Conservation (phyloP, 1,140 invertebrate species). For the Cotesia vestalis region DNA sequence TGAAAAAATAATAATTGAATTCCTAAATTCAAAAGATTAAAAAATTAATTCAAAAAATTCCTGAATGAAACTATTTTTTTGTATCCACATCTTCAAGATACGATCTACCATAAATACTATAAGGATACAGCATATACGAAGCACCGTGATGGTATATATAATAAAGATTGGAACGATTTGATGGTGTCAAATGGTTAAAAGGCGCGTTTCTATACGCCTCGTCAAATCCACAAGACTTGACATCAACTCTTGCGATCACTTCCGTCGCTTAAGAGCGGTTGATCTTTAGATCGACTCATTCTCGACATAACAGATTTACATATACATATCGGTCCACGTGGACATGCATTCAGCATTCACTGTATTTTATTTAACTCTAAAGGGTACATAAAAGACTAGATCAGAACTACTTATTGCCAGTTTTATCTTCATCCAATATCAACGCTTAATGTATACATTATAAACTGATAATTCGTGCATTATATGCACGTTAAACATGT, state of each 20-base stretch:
- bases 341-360: too few species aligned
- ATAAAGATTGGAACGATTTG: constrained; percentile 16
- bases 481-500: too few species aligned
- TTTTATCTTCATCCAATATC: too few species aligned
- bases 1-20: constrained; percentile 11
- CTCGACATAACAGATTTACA: too few species aligned
- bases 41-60: constrained; percentile 27
- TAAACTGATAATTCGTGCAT: too few species aligned
- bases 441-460: too few species aligned
- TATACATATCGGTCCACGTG: background rate
- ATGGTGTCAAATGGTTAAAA: constrained; percentile 40
- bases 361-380: too few species aligned
- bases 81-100: constrained; percentile 8
- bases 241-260: constrained; percentile 27
- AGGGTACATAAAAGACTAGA: too few species aligned
- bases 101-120: constrained; percentile 18
- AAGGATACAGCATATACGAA: too few species aligned
- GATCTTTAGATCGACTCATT: constrained; percentile 1
- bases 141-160: too few species aligned
- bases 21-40: background rate
- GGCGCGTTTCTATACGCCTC: constrained; percentile 22
- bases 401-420: too few species aligned
- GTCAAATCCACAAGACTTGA: constrained; percentile 30
- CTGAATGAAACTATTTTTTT: constrained; percentile 28
- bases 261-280: constrained; percentile 21